A percentile compares a stretch with the other conserved stretches of the same genome.
phyloP scores from a whole-genome alignment of 2,113 vertebrate species.

The Erpornis zantholeuca region DNA sequence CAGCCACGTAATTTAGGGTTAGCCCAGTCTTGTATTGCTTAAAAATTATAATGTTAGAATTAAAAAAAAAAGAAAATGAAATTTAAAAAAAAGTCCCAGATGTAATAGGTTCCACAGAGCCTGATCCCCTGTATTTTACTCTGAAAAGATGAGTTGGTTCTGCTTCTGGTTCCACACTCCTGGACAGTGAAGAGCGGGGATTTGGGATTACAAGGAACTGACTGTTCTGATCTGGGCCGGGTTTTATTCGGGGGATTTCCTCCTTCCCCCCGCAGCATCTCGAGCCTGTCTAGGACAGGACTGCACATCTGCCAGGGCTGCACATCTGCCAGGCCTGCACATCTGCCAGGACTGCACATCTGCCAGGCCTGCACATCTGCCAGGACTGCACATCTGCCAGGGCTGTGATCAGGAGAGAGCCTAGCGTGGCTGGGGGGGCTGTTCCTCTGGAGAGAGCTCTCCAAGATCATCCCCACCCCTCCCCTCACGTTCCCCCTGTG shows the following conservation, averaged over 20 bases:
- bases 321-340: background rate
- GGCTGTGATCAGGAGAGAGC: background rate
- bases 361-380: background rate
- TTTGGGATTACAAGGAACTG: background rate
- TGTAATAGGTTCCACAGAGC: background rate
- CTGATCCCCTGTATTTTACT: background rate
- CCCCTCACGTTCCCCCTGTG: background rate
- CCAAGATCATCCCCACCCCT: background rate
- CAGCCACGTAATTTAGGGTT: background rate
- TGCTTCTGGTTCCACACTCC: background rate
- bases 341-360: background rate
- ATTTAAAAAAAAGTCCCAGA: fast-evolving
- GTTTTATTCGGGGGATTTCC: background rate
- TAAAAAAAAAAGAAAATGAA: too few relatives aligned
- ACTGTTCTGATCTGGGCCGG: background rate
- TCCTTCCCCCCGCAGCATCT: background rate
- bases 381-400: background rate
- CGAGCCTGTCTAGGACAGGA: fast-evolving
- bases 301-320: background rate
- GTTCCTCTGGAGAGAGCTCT: background rate
- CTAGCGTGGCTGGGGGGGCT: background rate
- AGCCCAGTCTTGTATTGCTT: background rate
- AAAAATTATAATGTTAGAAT: background rate
- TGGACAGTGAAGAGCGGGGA: background rate
- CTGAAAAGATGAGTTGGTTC: background rate